A percentile compares a stretch with the other conserved stretches of the same genome.
Conservation (phyloP, 2,888 invertebrate species). For the Sesia bembeciformis region DNA sequence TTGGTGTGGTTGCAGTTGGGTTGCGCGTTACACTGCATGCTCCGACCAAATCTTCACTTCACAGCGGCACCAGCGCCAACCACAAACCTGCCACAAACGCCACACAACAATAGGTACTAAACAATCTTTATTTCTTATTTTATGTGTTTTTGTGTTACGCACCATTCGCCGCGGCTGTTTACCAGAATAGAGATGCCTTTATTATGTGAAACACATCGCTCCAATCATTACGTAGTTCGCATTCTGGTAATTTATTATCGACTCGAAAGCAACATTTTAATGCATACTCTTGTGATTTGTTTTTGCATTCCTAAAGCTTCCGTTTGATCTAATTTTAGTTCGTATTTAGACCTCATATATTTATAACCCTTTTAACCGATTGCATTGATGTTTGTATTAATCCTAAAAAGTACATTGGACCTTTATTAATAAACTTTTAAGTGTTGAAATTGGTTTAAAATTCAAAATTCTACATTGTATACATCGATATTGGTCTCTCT, state of each 20-base stretch:
- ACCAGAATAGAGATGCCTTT: constrained; percentile 59
- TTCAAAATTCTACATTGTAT: neutral
- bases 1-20: constrained; percentile 88
- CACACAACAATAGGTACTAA: constrained; percentile 74
- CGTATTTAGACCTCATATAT: constrained; percentile 39
- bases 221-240: constrained; percentile 51
- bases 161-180: constrained; percentile 60
- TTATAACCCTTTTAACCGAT: constrained; percentile 53
- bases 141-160: constrained; percentile 72
- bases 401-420: constrained; percentile 1
- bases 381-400: constrained; percentile 37
- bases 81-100: constrained; percentile 71
- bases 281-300: constrained; percentile 61
- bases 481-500: neutral
- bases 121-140: constrained; percentile 65
- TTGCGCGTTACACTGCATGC: constrained; percentile 93
- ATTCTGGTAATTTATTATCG: constrained; percentile 41
- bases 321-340: constrained; percentile 49
- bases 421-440: neutral
- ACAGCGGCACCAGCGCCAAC: constrained; percentile 74
- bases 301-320: constrained; percentile 60
- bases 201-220: constrained; percentile 48
- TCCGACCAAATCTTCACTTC: constrained; percentile 77
- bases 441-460: neutral
- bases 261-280: constrained; percentile 69